Evolutionary conservation across 2,113 vertebrate genomes (phyloP).

Genomic region (Leptosomus discolor): DNA sequence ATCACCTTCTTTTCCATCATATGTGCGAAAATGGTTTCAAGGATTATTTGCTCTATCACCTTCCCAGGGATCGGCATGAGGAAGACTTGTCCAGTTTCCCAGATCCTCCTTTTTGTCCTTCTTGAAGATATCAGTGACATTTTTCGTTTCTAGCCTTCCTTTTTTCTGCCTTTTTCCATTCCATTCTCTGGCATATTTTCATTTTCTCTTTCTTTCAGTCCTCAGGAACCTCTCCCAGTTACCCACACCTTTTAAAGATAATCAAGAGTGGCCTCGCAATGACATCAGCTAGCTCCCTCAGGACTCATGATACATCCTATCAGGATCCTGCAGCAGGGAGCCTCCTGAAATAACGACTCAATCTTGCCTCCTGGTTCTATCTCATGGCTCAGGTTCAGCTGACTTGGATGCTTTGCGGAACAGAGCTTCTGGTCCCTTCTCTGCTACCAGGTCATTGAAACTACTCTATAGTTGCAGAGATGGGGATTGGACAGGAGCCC

Average conservation of each 20-base stretch:
- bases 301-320: neutral
- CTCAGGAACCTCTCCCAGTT: neutral
- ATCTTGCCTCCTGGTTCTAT: neutral
- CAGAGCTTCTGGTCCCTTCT: neutral
- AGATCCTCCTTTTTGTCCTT: neutral
- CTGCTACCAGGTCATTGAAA: neutral
- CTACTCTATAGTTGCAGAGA: neutral
- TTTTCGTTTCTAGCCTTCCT: neutral
- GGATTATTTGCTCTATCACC: neutral
- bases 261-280: neutral
- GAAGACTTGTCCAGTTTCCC: neutral
- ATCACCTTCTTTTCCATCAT: neutral
- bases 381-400: neutral
- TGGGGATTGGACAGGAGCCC: neutral
- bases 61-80: neutral
- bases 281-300: neutral
- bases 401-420: neutral
- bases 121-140: neutral
- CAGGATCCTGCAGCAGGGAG: neutral
- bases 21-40: neutral
- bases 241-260: neutral
- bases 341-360: neutral
- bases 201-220: neutral
- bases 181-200: neutral
- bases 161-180: neutral